phyloP scores from a whole-genome alignment of 2,797 vertebrate species.

The Petrocephalus sullivani region DNA sequence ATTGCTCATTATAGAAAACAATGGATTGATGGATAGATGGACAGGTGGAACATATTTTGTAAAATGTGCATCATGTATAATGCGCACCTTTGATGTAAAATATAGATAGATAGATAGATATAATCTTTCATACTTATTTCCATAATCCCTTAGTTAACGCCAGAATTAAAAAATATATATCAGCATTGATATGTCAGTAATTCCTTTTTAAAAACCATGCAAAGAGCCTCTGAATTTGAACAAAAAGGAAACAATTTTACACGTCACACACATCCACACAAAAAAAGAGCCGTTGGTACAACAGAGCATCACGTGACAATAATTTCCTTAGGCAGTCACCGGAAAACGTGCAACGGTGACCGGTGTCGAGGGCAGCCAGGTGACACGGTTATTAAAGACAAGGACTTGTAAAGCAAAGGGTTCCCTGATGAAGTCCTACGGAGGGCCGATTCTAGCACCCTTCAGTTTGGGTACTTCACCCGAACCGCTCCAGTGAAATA shows the following conservation, averaged over 20 bases:
- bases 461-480: background rate
- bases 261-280: background rate
- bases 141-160: background rate
- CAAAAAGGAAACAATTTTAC: background rate
- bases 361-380: background rate
- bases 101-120: background rate
- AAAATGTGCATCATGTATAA: background rate
- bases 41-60: background rate
- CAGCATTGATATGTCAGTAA: background rate
- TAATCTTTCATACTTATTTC: too few relatives aligned
- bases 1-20: background rate
- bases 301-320: background rate
- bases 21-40: background rate
- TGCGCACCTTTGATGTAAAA: background rate
- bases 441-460: background rate
- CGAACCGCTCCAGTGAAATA: background rate
- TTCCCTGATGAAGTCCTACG: background rate
- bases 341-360: background rate
- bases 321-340: background rate
- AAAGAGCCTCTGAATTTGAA: background rate
- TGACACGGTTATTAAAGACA: background rate
- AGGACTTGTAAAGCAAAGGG: background rate
- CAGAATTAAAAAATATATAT: too few relatives aligned
- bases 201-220: background rate
- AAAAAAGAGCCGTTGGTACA: background rate